Conservation (phyloP, 1,140 invertebrate genomes). For the Ceratina australensis region DNA sequence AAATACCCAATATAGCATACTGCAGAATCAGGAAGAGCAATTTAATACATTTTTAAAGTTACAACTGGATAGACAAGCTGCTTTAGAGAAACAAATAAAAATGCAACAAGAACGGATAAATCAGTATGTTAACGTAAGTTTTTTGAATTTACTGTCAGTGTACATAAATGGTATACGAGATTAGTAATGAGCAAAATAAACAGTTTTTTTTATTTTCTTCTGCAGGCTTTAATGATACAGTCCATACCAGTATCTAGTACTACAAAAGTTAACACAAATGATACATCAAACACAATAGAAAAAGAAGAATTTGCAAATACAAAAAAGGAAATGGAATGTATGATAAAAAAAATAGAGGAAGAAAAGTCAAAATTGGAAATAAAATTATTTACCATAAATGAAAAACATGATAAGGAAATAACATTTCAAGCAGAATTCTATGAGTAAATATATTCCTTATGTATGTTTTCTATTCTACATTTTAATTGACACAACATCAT, state of each 20-base stretch:
- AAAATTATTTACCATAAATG: constrained; percentile 68
- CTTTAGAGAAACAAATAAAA: constrained; percentile 73
- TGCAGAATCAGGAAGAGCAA: constrained; percentile 69
- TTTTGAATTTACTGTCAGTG: constrained; percentile 29
- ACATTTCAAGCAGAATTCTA: constrained; percentile 72
- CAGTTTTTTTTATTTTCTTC: constrained; percentile 20
- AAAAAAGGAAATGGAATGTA: constrained; percentile 61
- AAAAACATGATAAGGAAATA: constrained; percentile 74
- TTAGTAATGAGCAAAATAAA: constrained; percentile 10
- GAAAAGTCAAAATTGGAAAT: constrained; percentile 72
- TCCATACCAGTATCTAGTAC: constrained; percentile 52
- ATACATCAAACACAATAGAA: constrained; percentile 41
- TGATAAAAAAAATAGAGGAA: constrained; percentile 66
- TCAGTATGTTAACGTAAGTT: constrained; percentile 69
- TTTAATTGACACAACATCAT: constrained; percentile 13
- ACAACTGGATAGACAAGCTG: constrained; percentile 70
- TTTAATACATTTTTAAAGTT: constrained; percentile 69
- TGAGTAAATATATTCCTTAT: constrained; percentile 63
- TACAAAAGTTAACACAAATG: neutral
- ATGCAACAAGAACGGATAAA: constrained; percentile 72
- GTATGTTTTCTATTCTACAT: constrained; percentile 23
- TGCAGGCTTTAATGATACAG: constrained; percentile 66
- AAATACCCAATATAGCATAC: constrained; percentile 62
- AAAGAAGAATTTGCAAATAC: constrained; percentile 46
- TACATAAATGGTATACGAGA: neutral